These are phyloP conservation scores for Piprites chloris DNA, from an alignment of 2,113 vertebrate species.

Conservation along the genomic window DNA sequence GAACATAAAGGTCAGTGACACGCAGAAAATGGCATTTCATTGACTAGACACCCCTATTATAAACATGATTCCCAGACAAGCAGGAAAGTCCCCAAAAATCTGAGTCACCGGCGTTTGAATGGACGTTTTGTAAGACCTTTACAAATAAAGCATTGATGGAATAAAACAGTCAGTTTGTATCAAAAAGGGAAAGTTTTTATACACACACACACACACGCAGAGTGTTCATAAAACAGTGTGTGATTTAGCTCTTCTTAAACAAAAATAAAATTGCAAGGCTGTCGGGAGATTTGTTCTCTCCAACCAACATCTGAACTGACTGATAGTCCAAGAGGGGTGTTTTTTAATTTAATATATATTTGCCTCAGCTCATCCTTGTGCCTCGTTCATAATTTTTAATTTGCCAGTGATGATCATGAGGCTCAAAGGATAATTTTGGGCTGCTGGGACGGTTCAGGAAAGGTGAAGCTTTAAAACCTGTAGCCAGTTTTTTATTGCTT, in stretches of 20 bases:
- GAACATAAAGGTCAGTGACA: conserved; percentile 43
- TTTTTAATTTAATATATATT: neutral
- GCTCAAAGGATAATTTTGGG: neutral
- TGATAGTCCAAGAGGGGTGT: neutral
- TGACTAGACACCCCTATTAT: conserved; percentile 25
- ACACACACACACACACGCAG: neutral
- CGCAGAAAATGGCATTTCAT: conserved; percentile 42
- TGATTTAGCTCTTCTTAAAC: neutral
- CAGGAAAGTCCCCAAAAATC: conserved; percentile 69
- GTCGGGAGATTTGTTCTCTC: neutral
- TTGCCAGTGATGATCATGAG: neutral
- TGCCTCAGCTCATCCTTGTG: neutral
- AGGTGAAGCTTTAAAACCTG: neutral
- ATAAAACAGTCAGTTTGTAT: conserved; percentile 39
- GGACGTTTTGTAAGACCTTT: conserved; percentile 61
- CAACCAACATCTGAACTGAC: neutral
- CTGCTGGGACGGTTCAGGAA: neutral
- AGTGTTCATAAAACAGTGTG: conserved; percentile 12
- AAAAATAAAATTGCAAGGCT: neutral
- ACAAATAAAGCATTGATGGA: conserved; percentile 68
- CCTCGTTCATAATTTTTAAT: neutral
- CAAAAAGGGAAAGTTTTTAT: conserved; percentile 16
- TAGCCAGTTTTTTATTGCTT: neutral
- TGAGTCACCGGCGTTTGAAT: conserved; percentile 69
- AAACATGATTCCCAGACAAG: conserved; percentile 58